A percentile compares a stretch with the other conserved stretches of the same genome.
Evolutionary conservation across 2,797 vertebrate species (phyloP).

Genomic region (Falco peregrinus): DNA sequence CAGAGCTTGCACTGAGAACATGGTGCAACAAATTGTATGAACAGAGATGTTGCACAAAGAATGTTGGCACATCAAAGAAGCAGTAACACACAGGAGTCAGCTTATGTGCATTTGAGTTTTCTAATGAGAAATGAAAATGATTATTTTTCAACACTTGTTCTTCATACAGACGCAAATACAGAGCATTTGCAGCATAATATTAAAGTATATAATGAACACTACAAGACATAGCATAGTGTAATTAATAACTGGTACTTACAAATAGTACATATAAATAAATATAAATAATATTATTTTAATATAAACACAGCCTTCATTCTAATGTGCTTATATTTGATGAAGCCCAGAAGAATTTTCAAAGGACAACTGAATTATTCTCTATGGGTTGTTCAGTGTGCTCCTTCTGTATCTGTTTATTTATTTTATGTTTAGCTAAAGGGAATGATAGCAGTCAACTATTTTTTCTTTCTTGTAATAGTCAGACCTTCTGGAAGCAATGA

Average conservation of each 20-base stretch:
- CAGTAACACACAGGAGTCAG: background rate
- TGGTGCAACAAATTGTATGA: background rate
- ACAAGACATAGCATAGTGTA: background rate
- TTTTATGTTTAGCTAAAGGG: background rate
- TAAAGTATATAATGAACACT: background rate
- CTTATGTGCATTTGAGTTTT: background rate
- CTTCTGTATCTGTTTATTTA: background rate
- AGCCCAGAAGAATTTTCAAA: background rate
- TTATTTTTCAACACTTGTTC: background rate
- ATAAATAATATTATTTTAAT: background rate
- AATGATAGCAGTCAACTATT: background rate
- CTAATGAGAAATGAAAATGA: background rate
- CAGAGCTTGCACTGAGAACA: background rate
- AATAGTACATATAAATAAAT: background rate
- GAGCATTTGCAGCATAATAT: background rate
- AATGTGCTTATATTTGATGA: background rate
- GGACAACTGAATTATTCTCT: background rate
- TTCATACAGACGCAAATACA: background rate
- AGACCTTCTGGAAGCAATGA: constrained; percentile 74
- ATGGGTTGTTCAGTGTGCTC: background rate
- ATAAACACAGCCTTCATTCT: background rate
- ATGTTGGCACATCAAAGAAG: background rate
- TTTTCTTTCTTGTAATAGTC: background rate
- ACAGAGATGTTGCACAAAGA: background rate
- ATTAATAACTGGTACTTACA: background rate